Conservation (phyloP, 2,113 vertebrate species). For the Lethenteron reissneri region DNA sequence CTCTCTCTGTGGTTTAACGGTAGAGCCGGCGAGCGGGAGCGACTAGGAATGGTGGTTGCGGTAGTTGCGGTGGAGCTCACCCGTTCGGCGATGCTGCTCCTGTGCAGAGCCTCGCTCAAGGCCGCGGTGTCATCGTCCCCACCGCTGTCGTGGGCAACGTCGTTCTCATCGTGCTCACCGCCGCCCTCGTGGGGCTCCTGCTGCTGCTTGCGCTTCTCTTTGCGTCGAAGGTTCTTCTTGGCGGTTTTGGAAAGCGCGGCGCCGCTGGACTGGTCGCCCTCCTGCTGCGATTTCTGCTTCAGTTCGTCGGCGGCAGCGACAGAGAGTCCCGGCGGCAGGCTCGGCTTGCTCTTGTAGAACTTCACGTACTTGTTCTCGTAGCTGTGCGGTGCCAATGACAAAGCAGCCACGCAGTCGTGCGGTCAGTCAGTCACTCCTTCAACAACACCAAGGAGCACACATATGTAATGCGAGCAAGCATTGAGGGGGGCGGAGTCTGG, state of each 20-base stretch:
- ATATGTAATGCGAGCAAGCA: too few species aligned
- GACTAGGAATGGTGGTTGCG: too few species aligned
- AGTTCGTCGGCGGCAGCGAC: slow-evolving; percentile 17
- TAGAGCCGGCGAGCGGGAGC: too few species aligned
- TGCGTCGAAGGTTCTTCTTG: slow-evolving; percentile 73
- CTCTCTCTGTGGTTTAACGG: too few species aligned
- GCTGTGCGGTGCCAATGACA: slow-evolving; percentile 21
- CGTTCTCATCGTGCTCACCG: slow-evolving; percentile 20
- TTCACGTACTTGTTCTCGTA: slow-evolving; percentile 94
- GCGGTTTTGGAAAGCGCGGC: slow-evolving; percentile 48
- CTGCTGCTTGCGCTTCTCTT: slow-evolving; percentile 57
- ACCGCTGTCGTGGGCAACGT: slow-evolving; percentile 5
- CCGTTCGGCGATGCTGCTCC: background rate
- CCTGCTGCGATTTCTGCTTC: slow-evolving; percentile 20
- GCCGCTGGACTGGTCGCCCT: slow-evolving; percentile 17
- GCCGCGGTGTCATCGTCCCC: background rate
- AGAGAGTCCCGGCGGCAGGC: slow-evolving; percentile 58
- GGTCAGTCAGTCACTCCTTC: too few species aligned
- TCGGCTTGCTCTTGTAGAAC: slow-evolving; percentile 81
- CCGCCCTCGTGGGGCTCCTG: slow-evolving; percentile 14
- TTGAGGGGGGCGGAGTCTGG: too few species aligned
- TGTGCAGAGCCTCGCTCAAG: background rate
- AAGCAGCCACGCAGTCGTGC: slow-evolving; percentile 6
- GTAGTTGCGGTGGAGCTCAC: too few species aligned
- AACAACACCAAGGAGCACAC: too few species aligned